Evolutionary conservation across 1,140 invertebrate genomes (phyloP).

Genomic region (Pogonomyrmex californicus): DNA sequence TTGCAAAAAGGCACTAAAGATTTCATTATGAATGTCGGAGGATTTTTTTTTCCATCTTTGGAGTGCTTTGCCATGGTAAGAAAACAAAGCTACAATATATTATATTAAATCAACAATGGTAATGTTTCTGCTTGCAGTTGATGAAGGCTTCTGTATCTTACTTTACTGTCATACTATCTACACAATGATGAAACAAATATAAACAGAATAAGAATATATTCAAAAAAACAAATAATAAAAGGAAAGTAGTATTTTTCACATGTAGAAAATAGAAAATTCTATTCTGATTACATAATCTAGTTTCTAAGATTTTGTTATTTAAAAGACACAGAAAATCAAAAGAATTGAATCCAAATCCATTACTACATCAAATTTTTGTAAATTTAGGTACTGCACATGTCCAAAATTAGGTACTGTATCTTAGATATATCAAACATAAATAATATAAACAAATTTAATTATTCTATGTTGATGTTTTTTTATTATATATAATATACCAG

Average conservation of each 20-base stretch:
- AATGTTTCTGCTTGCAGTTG: neutral
- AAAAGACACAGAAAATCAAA: too few species aligned
- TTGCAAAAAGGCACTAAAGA: conserved; percentile 2
- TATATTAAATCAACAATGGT: neutral
- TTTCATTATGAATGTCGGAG: neutral
- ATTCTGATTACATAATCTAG: too few species aligned
- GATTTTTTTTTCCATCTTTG: neutral
- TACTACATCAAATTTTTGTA: too few species aligned
- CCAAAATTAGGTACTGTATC: too few species aligned
- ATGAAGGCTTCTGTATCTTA: conserved; percentile 27
- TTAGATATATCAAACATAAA: too few species aligned
- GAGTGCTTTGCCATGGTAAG: conserved; percentile 10
- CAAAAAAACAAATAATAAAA: neutral
- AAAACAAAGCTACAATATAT: neutral
- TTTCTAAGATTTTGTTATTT: too few species aligned
- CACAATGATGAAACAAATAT: neutral
- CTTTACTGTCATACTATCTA: conserved; percentile 29
- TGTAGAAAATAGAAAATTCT: neutral
- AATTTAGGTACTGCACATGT: too few species aligned
- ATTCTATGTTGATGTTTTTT: too few species aligned
- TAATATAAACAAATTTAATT: too few species aligned
- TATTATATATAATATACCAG: too few species aligned
- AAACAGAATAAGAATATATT: neutral
- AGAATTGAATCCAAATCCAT: too few species aligned
- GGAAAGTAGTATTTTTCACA: neutral